A percentile compares a stretch with the other conserved stretches of the same genome.
phyloP scores from a whole-genome alignment of 1,140 invertebrate species.

The Leptopilina clavipes region DNA sequence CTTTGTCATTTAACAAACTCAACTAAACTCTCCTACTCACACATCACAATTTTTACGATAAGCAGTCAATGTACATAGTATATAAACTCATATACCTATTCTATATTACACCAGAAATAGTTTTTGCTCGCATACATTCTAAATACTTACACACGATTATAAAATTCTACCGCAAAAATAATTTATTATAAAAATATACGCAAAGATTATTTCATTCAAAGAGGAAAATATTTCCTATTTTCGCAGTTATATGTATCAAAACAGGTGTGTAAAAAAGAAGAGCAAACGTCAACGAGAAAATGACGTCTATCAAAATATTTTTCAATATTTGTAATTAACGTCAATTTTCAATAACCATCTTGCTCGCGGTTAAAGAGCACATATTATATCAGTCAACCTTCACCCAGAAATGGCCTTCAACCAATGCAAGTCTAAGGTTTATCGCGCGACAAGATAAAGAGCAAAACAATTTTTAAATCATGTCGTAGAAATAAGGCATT shows the following conservation, averaged over 20 bases:
- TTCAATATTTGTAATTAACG: neutral
- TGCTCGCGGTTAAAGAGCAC: neutral
- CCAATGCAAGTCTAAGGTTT: conserved; percentile 19
- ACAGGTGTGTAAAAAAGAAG: neutral
- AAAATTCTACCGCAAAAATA: no score
- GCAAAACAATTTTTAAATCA: conserved; percentile 9
- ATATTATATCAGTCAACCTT: conserved; percentile 9
- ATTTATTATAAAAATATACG: no score
- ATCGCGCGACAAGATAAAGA: conserved; percentile 18
- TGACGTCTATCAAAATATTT: neutral
- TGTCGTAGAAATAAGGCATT: neutral
- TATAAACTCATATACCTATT: neutral
- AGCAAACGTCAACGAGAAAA: neutral
- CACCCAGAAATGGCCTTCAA: conserved; percentile 18
- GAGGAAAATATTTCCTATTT: no score
- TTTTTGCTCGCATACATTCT: no score
- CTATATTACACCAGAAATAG: no score
- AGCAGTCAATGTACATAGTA: neutral
- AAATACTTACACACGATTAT: no score
- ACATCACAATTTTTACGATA: neutral
- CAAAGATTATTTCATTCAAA: no score
- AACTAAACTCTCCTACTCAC: neutral
- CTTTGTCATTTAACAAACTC: conserved; percentile 31
- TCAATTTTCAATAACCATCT: conserved; percentile 8
- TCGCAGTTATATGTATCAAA: no score